Evolutionary conservation across 2,113 vertebrate species (phyloP), one percentile per base, ranked within the genome.

Genomic region (Strigops habroptila): DNA sequence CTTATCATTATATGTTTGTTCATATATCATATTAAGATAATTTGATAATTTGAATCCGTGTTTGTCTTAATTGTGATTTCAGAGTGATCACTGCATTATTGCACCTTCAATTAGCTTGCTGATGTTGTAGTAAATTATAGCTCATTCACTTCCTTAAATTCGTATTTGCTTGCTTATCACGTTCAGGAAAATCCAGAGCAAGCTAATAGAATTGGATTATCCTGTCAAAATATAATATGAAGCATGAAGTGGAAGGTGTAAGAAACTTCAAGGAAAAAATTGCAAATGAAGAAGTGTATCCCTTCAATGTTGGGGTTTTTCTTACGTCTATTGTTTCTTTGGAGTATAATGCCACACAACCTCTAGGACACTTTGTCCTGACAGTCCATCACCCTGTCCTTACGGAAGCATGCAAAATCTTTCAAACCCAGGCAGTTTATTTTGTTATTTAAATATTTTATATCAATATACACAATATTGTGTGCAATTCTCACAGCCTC

Each of bases 31-130:
- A 48, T 81, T 79, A 84, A 71, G 91, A 71, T 91, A 92, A 94
- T 94, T 88, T 35, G 88, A 81, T 94, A 86, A 95, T 95, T 91
- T 82, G 65, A 52, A 82, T 65, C 62, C 1, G 1, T 14, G 13
- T 87, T 96, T 91, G 22, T 39, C 57, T 82, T 95, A 92, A 92
- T 93, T 78, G 84, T 89, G 91, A 86, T 86, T 92, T 91, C 84
- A 71, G 52, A 87, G 79, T 84, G 94, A 95, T 95, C 89, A 2
- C 39, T 48, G 81, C 86, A 80, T 95, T 96, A 92, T 75, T 95
- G 81, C 94, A 92, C 75, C 78, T 95, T 37, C 77, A 92, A 89
- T 96, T 95, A 76, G 28, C 14, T 21, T 65, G 91, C 69, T 89
- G 92, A 86, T 95, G 88, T 63, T 95, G 69, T 69, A 68, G 89